phyloP scores from a whole-genome alignment of 2,113 vertebrate genomes.

The Oophaga pumilio region DNA sequence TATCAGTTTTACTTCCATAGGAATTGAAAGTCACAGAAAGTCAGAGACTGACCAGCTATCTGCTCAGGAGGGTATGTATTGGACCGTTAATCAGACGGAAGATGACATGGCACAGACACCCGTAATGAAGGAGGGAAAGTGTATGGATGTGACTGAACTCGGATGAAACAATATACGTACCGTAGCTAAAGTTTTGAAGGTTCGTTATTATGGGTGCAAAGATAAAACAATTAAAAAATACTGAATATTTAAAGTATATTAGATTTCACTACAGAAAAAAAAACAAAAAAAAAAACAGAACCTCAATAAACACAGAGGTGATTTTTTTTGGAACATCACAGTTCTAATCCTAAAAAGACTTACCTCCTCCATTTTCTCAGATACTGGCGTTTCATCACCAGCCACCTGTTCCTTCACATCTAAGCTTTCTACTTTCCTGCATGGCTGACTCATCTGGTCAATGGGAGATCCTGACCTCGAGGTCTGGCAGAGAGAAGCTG shows the following conservation, averaged over 20 bases:
- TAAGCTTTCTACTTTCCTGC: constrained; percentile 70
- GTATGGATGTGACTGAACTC: too few relatives aligned
- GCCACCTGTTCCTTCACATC: constrained; percentile 78
- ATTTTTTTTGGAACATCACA: background rate
- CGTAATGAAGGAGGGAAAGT: too few relatives aligned
- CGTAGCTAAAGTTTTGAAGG: too few relatives aligned
- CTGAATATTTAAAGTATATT: background rate
- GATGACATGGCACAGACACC: too few relatives aligned
- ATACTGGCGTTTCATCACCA: constrained; percentile 77
- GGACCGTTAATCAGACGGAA: too few relatives aligned
- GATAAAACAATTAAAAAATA: too few relatives aligned
- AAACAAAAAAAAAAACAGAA: background rate
- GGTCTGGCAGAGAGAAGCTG: constrained; percentile 72
- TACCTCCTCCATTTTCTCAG: constrained; percentile 91
- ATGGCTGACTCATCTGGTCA: constrained; percentile 64
- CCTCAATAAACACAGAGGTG: background rate
- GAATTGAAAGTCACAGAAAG: too few relatives aligned
- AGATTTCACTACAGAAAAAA: background rate
- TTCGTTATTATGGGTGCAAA: too few relatives aligned
- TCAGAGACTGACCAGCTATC: too few relatives aligned
- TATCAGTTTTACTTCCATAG: too few relatives aligned
- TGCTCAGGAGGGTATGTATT: too few relatives aligned
- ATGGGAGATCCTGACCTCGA: constrained; percentile 64
- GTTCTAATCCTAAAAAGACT: constrained; percentile 56
- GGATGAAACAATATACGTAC: too few relatives aligned